Evolutionary conservation across 2,113 vertebrate genomes (phyloP).

Genomic region (Rana temporaria): DNA sequence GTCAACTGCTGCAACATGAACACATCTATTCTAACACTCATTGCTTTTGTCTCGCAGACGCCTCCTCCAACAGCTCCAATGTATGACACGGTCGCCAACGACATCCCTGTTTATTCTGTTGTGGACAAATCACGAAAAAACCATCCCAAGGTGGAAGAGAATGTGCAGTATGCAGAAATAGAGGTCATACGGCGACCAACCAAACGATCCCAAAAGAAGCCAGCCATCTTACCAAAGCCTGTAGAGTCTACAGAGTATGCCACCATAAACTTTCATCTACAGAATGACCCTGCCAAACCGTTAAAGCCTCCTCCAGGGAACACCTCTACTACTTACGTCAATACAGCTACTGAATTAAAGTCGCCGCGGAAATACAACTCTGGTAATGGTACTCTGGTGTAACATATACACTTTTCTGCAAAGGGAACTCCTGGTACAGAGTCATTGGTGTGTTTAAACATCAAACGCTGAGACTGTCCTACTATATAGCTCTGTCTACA

Average conservation of each 20-base stretch:
- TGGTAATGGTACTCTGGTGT: slow-evolving; percentile 75
- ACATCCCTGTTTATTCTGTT: slow-evolving; percentile 66
- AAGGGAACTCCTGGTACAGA: not conserved
- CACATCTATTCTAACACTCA: not conserved
- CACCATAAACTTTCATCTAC: slow-evolving; percentile 77
- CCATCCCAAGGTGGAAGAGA: slow-evolving; percentile 60
- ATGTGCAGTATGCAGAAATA: slow-evolving; percentile 82
- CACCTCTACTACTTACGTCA: too few species aligned
- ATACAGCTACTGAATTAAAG: not conserved
- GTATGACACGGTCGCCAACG: slow-evolving; percentile 62
- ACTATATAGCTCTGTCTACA: not conserved
- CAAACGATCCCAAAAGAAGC: slow-evolving; percentile 59
- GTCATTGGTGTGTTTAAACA: not conserved
- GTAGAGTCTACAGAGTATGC: slow-evolving; percentile 78
- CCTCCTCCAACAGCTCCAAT: slow-evolving; percentile 47
- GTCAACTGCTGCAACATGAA: not conserved
- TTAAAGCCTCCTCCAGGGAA: too few species aligned
- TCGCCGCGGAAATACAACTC: slow-evolving; percentile 63
- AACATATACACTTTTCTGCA: slow-evolving; percentile 12
- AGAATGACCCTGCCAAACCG: too few species aligned
- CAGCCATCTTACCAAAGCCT: slow-evolving; percentile 58
- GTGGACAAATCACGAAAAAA: slow-evolving; percentile 62
- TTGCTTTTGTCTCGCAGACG: slow-evolving; percentile 3
- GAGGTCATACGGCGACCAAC: slow-evolving; percentile 67
- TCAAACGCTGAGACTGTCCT: not conserved